Conservation (phyloP, 2,888 invertebrate species). For the Notocelia uddmanniana region DNA sequence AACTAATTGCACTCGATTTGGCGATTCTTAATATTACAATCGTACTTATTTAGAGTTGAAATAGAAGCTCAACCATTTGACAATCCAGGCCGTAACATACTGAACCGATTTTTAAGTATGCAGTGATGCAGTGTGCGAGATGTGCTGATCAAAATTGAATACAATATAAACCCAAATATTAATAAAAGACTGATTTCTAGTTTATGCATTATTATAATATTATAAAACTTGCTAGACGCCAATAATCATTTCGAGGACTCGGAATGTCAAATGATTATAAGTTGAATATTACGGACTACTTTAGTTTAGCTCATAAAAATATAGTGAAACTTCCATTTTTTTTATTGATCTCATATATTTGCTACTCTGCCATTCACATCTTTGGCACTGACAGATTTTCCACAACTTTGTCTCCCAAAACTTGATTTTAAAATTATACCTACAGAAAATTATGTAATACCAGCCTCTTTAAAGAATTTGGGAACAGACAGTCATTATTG, state of each 20-base stretch:
- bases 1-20: constrained; percentile 31
- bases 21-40: constrained; percentile 28
- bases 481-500: constrained; percentile 1
- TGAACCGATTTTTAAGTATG: not conserved
- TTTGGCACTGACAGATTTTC: constrained; percentile 47
- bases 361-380: constrained; percentile 19
- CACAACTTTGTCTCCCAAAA: constrained; percentile 24
- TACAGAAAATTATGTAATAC: constrained; percentile 20
- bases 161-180: not conserved
- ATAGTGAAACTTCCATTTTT: not conserved
- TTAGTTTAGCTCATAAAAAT: constrained; percentile 3
- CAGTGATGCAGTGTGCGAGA: too few species aligned
- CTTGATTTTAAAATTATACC: constrained; percentile 37
- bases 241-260: too few species aligned
- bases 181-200: not conserved
- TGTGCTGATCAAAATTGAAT: not conserved
- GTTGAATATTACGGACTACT: not conserved
- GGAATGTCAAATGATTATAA: not conserved
- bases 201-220: not conserved
- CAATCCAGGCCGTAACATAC: not conserved
- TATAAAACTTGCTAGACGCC: not conserved
- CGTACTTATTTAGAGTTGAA: not conserved
- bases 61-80: not conserved
- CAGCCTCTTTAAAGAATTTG: constrained; percentile 40
- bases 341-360: not conserved